Evolutionary conservation across 1,140 invertebrate genomes (phyloP), one percentile per base, ranked within the genome.

Genomic region (Dolichoris vasculosae): DNA sequence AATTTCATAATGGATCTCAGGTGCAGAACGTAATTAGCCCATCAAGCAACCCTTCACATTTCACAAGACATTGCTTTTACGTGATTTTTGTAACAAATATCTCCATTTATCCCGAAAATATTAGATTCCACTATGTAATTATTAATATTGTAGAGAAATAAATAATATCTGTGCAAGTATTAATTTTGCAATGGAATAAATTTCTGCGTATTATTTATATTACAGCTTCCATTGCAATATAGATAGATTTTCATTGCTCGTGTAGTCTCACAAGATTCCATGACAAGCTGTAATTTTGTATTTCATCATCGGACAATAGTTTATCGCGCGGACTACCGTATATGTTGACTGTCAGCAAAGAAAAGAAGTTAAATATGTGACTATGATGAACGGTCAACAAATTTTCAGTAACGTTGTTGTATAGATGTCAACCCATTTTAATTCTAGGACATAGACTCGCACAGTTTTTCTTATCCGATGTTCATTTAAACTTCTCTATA

Each of bases 371-470:
- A 46, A 85, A 85, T 81, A 80, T 80, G 73, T n/a, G 77, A 69
- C 78, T 64, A 78, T 87, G 85, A 87, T 85, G 86, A 83, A 89
- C 77, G 83, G 81, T 82, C 80, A 87, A 89, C 84, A 84, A 88
- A 87, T 88, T 86, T 85, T 84, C 79, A 87, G 85, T 87, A 87
- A 87, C 77, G 64, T 88, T 85, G 46, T 71, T 84, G 85, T 76
- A 87, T 82, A 48, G 87, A 87, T 85, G 81, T 69, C 43, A 86
- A 80, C 73, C 40, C 83, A 55, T 79, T 43, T 76, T 43, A n/a
- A 46, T 40, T 85, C 43, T 79, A 46, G 26, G 76, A 71, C 84
- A 85, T 84, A 81, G 84, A 86, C 51, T 87, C 80, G 82, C 23
- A 75, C n/a, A 77, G 46, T 35, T 48, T 55, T 77, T 51, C n/a